Percentiles rank a stretch among this genome's conserved stretches.
Evolutionary conservation across 23 tunicate species (phyloP).

Genomic region (Styela plicata): DNA sequence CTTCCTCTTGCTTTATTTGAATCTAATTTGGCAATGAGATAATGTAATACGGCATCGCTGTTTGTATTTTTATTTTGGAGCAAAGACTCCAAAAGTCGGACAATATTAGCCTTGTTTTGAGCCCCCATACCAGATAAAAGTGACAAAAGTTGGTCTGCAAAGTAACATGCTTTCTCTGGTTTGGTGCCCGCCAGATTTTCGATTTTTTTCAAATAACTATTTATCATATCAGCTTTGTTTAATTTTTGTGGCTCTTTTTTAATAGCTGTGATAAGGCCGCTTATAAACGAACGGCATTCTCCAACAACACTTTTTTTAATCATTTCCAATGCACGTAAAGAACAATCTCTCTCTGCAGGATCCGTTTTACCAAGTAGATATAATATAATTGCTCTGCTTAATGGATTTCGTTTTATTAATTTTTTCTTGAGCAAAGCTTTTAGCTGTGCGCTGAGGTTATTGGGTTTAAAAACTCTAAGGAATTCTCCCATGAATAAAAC

Average conservation of each 20-base stretch:
- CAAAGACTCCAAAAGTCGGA: not conserved
- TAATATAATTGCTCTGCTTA: not conserved
- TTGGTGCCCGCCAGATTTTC: not conserved
- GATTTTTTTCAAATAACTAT: not conserved
- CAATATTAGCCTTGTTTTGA: not conserved
- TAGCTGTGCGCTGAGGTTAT: not conserved
- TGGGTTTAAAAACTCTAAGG: not conserved
- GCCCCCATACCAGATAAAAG: not conserved
- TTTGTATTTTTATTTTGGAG: not conserved
- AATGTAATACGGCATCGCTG: not conserved
- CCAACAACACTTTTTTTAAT: not conserved
- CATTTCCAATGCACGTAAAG: not conserved
- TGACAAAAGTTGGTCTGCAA: not conserved
- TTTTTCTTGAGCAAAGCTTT: not conserved
- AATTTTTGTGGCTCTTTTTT: too few relatives aligned
- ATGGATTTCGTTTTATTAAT: not conserved
- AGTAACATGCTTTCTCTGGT: not conserved
- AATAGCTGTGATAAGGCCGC: not conserved
- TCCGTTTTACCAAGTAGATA: not conserved
- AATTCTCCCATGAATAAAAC: not conserved
- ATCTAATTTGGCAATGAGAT: not conserved
- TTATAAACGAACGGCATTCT: not conserved
- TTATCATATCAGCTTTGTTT: not conserved
- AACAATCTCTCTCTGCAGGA: not conserved
- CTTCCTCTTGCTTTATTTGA: not conserved